Evolutionary conservation across 2,797 vertebrate genomes (phyloP).

Genomic region (Acanthiza pusilla): DNA sequence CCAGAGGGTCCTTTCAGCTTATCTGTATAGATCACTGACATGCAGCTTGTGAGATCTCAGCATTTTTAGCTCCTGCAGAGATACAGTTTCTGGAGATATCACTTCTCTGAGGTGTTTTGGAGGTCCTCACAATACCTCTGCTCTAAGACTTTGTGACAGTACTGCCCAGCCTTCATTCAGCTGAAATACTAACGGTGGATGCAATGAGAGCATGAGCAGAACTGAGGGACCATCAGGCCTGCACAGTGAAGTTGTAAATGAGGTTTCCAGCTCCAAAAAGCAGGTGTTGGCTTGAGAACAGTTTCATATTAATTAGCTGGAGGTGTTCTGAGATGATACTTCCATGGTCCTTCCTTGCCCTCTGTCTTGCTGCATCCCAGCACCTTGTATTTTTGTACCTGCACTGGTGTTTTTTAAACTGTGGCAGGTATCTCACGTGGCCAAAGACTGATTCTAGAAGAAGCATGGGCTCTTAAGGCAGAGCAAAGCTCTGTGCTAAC

Average conservation of each 20-base stretch:
- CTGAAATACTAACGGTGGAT: neutral
- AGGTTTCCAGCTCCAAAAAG: neutral
- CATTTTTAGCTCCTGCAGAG: neutral
- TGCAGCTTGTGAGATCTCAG: neutral
- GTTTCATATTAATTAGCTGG: neutral
- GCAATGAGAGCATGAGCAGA: neutral
- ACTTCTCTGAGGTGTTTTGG: neutral
- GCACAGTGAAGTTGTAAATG: neutral
- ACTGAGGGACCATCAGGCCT: neutral
- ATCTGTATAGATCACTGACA: neutral
- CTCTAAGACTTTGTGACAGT: neutral
- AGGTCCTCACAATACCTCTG: neutral
- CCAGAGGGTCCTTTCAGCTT: neutral
- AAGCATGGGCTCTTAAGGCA: neutral
- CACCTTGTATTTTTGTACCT: neutral
- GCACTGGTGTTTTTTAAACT: neutral
- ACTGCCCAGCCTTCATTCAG: neutral
- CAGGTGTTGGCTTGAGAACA: neutral
- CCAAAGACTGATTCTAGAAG: neutral
- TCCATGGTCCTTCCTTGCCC: neutral
- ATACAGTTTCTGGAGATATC: neutral
- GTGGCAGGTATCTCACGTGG: neutral
- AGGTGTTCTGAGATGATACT: neutral
- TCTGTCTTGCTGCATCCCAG: neutral
- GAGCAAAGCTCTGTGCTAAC: neutral